Base-by-base conservation (phyloP, 53 echinoderm and acorn worm species). In the Stichopus horrens region DNA sequence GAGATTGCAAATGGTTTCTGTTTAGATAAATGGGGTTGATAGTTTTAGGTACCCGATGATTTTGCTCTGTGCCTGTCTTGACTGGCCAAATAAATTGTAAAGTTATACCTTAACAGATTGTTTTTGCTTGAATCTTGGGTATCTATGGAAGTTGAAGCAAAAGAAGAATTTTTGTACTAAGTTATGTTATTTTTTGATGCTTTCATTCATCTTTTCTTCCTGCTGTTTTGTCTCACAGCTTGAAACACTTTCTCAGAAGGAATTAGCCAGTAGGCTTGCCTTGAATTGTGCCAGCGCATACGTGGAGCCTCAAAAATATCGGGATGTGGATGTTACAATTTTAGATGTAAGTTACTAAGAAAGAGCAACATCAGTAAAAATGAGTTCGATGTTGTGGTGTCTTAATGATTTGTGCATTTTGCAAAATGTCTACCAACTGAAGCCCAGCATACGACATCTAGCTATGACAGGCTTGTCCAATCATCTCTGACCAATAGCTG, bases 231-330 rank as follows among this genome's bases (percentile, higher is more conserved):
- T 78, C 56, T 78, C 57, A 57, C 77, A 99, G 99, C 93, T 99
- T 76, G 99, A 99, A 65, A 77, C 93, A 8, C 88, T 99, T 9
- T 90, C 86, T 66, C 96, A 96, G 83, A 83, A 94, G 4, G 95
- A 99, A 86, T 86, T 99, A 55, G 99, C 99, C 11, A 96, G 96
- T 37, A 90, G 99, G 37, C 92, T 99, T 8, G 93, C 95, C 74
- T 88, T 99, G 53, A 99, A 99, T 88, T 99, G 99, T 85, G 83
- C 87, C 81, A 95, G 94, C 79, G 91, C 96, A 58, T 99, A 99
- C 71, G 96, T 99, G 11, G 99, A 99, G 76, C 99, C 99, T 52
- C 99, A 99, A 90, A 99, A 99, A 74, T 92, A 95, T 14, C 93
- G 91, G 78, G 86, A 76, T 18, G 75, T 99, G n/a, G 94, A 99